Base-by-base conservation (phyloP, 2,888 invertebrate genomes). In the Diarsia mendica region DNA sequence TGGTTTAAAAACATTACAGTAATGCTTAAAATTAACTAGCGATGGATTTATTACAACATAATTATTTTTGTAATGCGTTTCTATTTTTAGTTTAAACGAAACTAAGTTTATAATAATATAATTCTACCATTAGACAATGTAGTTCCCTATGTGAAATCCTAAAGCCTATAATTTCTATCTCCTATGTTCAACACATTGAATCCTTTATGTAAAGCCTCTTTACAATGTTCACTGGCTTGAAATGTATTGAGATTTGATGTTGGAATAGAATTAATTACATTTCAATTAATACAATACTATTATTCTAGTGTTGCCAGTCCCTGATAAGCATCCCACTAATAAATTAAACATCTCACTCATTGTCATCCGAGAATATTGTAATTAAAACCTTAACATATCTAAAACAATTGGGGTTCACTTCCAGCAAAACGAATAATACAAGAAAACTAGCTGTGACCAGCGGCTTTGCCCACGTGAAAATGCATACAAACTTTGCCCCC, bases 201-300 rank as follows among this genome's bases (percentile, higher is more conserved):
- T 66, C 61, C 20, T 2, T 28, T 0, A 49, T 75, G 48, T 53
- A 67, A 75, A 67, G 6, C 67, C 23, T 20, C 51, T 46, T 33
- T 46, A 18, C 18, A 64, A 58, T 48, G 23, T n/a, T 67, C 46
- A 76, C 23, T 76, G 53, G 1, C 48, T 11, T 15, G 2, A 18
- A 44, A 51, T 60, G 51, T 61, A 71, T 74, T 48, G 20, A 48
- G 15, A 48, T 73, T n/a, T 64, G 10, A 15, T 13, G 3, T 18
- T 23, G 2, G 48, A 39, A 20, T 23, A 33, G 49, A 20, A 23
- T 18, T 55, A 33, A 67, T 33, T 60, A 60, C 3, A 33, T 53
- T 53, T 18, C 9, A 58, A 28, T 10, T 44, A 8, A 15, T 10
- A 23, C 15, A 53, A 23, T 58, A 68, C 3, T 51, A 9, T 15